Evolutionary conservation across 2,113 vertebrate genomes (phyloP).

Genomic region (Misgurnus anguillicaudatus): DNA sequence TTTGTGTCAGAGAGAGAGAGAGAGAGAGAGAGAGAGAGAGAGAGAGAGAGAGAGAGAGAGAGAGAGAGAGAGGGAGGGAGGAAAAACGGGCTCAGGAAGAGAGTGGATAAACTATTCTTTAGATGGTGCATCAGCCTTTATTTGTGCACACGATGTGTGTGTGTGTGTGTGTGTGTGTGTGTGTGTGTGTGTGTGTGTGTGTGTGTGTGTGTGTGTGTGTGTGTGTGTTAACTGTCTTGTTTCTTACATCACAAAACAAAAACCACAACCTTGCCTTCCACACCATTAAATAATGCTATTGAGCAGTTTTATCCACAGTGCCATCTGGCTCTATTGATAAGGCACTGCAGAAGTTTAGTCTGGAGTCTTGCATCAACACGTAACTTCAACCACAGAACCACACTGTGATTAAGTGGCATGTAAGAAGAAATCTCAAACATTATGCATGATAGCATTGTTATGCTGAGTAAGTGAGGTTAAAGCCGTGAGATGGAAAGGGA

Average conservation of each 20-base stretch:
- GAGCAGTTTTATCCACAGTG: slow-evolving; percentile 24
- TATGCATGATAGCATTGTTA: slow-evolving; percentile 3
- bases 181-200: too few species aligned
- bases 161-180: too few species aligned
- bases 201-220: too few species aligned
- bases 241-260: slow-evolving; percentile 19
- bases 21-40: not conserved
- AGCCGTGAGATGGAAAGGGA: slow-evolving; percentile 53
- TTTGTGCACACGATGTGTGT: too few species aligned
- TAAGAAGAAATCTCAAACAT: slow-evolving; percentile 1
- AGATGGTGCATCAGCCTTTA: too few species aligned
- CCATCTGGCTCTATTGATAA: slow-evolving; percentile 44
- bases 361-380: slow-evolving; percentile 24
- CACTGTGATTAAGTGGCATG: slow-evolving; percentile 9
- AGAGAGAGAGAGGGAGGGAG: not conserved
- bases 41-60: not conserved
- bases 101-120: too few species aligned
- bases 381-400: slow-evolving; percentile 29
- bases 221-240: not conserved
- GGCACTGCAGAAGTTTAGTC: slow-evolving; percentile 29
- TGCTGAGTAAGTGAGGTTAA: slow-evolving; percentile 31
- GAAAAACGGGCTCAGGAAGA: not conserved
- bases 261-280: slow-evolving; percentile 1
- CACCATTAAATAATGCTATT: not conserved
- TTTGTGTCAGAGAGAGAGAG: slow-evolving; percentile 22